Conservation (phyloP, 2,797 vertebrate species). For the Pseudochromis fuscus region DNA sequence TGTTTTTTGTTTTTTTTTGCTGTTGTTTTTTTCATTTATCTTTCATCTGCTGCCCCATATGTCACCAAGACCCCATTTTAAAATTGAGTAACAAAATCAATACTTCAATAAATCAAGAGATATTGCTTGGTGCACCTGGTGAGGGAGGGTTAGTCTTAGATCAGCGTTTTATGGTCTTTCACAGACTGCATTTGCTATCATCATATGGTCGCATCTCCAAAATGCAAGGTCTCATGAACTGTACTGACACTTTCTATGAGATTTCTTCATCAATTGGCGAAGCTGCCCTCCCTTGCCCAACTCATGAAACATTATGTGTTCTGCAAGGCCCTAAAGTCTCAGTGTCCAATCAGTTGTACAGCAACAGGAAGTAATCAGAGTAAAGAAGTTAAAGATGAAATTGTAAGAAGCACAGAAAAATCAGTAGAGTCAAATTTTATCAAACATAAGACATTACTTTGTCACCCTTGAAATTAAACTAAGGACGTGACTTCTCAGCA, state of each 20-base stretch:
- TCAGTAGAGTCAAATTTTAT: constrained; percentile 42
- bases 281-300: constrained; percentile 29
- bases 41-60: constrained; percentile 56
- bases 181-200: constrained; percentile 4
- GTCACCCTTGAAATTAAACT: constrained; percentile 48
- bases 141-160: constrained; percentile 51
- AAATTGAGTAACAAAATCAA: constrained; percentile 76
- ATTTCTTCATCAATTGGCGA: constrained; percentile 39
- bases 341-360: neutral
- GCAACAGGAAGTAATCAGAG: constrained; percentile 8
- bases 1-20: no score
- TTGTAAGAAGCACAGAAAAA: constrained; percentile 18
- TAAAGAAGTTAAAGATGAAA: constrained; percentile 24
- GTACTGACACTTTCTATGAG: constrained; percentile 47
- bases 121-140: constrained; percentile 64
- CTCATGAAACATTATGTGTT: constrained; percentile 23
- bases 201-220: constrained; percentile 47
- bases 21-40: constrained; percentile 69
- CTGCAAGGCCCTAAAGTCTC: neutral
- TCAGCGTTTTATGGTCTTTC: constrained; percentile 51
- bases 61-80: constrained; percentile 55
- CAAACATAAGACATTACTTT: constrained; percentile 46
- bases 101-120: constrained; percentile 74
- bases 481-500: constrained; percentile 8
- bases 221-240: constrained; percentile 49